Evolutionary conservation across 2,888 invertebrate species (phyloP), one percentile per base, ranked within the genome.

Genomic region (Muschampia plurimacula): DNA sequence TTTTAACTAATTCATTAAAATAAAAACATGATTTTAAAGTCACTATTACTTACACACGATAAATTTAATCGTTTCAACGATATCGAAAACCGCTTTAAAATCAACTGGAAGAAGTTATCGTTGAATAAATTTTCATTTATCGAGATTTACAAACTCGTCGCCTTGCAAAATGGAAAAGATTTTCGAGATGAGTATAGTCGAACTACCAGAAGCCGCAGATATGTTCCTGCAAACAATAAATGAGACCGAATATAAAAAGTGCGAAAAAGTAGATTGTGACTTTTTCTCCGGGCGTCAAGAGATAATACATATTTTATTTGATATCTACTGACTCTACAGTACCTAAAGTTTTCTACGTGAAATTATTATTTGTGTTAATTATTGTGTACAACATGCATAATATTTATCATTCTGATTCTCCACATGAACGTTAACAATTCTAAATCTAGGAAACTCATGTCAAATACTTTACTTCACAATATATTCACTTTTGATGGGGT

Each of bases 91-190:
- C 41, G 41, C 67, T 57, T 67, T 57, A 41, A 39, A 57, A 67
- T 41, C 22, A 13, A 55, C 55, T 41, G 39, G 12, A 67, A 55
- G 32, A 28, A 55, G 55, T 67, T 41, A 67, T 36, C 67, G 55
- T 67, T 67, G 55, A 67, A 55, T 67, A 67, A 55, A 67, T 67
- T 67, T 67, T 67, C 67, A 57, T 67, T 52, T 67, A 55, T 67
- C 15, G 67, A 12, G 55, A 55, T 57, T 67, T 67, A 32, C 13
- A 57, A 57, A 67, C 22, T 55, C 15, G 49, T 41, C 36, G 57
- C 8, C 41, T 57, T 28, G 41, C 57, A 39, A 65, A 49, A 67
- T 57, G 67, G 28, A 57, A 67, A 67, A 67, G 41, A 41, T 67
- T 66, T 57, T 36, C 44, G 52, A 66, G 46, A 64, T 52, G 32